Evolutionary conservation across 2,888 invertebrate genomes (phyloP).

Genomic region (Galeruca laticollis): DNA sequence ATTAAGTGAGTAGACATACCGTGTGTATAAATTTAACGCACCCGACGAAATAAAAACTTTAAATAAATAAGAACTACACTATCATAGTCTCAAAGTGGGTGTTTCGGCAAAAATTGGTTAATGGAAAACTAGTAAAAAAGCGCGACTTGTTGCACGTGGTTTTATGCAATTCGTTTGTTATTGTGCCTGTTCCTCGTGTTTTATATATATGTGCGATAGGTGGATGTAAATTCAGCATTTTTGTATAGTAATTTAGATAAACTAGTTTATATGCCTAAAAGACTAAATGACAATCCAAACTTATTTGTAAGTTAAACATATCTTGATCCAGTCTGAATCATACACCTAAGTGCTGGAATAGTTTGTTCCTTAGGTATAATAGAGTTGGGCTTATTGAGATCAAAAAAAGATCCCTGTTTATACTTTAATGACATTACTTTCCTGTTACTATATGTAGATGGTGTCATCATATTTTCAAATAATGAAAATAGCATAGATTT

Average conservation of each 20-base stretch:
- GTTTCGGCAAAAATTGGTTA: constrained; percentile 38
- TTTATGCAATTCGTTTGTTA: constrained; percentile 41
- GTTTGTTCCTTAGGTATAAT: too few species aligned
- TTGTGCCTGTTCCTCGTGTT: constrained; percentile 33
- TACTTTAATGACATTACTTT: constrained; percentile 10
- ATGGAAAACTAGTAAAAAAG: constrained; percentile 39
- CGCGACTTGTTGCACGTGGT: constrained; percentile 41
- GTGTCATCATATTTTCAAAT: constrained; percentile 32
- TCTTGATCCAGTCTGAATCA: constrained; percentile 18
- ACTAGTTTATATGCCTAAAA: constrained; percentile 17
- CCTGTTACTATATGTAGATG: constrained; percentile 36
- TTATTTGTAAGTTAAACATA: constrained; percentile 15
- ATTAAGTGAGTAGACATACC: too few species aligned
- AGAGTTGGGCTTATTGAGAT: too few species aligned
- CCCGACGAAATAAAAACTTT: too few species aligned
- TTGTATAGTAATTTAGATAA: too few species aligned
- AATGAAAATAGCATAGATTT: not conserved
- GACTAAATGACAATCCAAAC: constrained; percentile 21
- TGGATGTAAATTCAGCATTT: too few species aligned
- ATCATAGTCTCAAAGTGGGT: constrained; percentile 43
- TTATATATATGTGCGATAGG: too few species aligned
- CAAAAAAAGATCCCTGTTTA: too few species aligned
- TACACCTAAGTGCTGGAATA: not conserved
- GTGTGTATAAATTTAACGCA: too few species aligned
- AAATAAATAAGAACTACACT: too few species aligned